phyloP scores from a whole-genome alignment of 2,797 vertebrate species.

The Hirundo rustica region DNA sequence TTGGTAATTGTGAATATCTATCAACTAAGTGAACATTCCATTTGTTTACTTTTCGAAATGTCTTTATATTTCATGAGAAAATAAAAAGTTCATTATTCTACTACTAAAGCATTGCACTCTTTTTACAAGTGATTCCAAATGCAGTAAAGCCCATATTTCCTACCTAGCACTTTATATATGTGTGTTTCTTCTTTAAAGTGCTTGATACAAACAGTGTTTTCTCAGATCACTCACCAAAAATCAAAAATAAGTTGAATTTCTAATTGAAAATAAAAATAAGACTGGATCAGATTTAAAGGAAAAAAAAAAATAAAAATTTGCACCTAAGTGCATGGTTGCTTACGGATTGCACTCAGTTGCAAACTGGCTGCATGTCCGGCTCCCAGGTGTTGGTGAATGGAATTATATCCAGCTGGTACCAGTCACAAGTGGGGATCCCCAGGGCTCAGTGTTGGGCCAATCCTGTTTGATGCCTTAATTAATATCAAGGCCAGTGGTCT shows the following conservation, averaged over 20 bases:
- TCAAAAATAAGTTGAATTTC: background rate
- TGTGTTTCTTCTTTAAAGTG: background rate
- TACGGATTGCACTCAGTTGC: background rate
- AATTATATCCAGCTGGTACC: background rate
- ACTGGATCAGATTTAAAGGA: background rate
- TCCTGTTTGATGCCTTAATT: background rate
- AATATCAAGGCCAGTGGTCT: background rate
- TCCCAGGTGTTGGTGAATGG: background rate
- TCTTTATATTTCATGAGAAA: background rate
- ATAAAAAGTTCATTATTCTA: background rate
- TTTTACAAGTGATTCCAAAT: background rate
- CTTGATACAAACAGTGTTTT: background rate
- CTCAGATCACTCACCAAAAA: background rate
- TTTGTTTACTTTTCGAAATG: background rate
- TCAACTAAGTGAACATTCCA: background rate
- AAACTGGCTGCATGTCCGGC: fast-evolving
- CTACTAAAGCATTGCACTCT: background rate
- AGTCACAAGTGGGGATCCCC: background rate
- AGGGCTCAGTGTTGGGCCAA: background rate
- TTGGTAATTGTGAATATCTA: background rate
- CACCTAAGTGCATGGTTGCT: background rate
- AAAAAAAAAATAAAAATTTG: background rate
- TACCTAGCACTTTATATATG: background rate
- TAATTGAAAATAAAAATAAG: background rate
- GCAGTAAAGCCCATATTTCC: background rate